A percentile compares a stretch with the other conserved stretches of the same genome.
Conservation (phyloP, 2,113 vertebrate genomes). For the Fregata magnificens region DNA sequence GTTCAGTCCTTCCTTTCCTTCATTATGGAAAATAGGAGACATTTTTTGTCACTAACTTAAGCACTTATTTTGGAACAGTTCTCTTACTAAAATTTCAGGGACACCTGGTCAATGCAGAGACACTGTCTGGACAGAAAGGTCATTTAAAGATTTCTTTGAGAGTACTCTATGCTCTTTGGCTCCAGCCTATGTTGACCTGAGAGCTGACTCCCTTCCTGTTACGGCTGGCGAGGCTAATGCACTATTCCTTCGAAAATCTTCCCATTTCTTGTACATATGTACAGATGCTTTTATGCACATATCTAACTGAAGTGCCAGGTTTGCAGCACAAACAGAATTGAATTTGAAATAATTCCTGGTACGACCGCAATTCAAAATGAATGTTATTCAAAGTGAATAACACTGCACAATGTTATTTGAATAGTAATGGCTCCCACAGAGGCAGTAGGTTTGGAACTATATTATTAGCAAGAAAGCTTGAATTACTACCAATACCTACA, state of each 20-base stretch:
- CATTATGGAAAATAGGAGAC: background rate
- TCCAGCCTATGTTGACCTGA: background rate
- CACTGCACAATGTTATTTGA: slow-evolving; percentile 4
- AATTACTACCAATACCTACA: background rate
- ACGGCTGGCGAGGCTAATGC: background rate
- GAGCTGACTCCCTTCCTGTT: background rate
- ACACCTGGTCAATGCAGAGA: background rate
- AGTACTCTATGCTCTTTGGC: background rate
- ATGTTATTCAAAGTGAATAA: slow-evolving; percentile 7
- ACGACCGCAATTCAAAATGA: background rate
- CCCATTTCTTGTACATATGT: background rate
- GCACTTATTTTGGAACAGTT: background rate
- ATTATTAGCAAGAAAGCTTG: slow-evolving; percentile 27
- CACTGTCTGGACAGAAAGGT: background rate
- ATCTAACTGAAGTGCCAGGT: background rate
- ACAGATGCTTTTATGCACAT: background rate
- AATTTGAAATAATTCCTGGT: slow-evolving; percentile 30
- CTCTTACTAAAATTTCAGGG: background rate
- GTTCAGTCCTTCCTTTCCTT: background rate
- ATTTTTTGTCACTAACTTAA: background rate
- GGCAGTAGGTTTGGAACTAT: slow-evolving; percentile 2
- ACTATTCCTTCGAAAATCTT: background rate
- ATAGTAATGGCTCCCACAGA: slow-evolving; percentile 25
- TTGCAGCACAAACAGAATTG: background rate
- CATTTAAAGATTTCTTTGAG: background rate